Evolutionary conservation across 2,888 invertebrate species (phyloP).

Genomic region (Chymomyza amoena): DNA sequence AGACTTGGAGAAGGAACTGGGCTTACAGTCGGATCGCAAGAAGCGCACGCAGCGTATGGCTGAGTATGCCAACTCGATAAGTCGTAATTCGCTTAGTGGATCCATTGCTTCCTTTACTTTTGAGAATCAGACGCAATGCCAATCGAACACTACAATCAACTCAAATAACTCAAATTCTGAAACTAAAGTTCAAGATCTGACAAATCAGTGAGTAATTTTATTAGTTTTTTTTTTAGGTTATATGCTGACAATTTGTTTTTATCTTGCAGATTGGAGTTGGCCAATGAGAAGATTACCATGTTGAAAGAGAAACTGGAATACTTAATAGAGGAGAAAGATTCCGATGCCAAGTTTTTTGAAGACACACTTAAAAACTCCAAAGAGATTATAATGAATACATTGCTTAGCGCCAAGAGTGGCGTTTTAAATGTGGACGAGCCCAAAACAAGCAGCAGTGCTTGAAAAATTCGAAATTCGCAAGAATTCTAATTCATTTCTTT

Average conservation of each 20-base stretch:
- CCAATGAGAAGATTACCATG: slow-evolving; percentile 74
- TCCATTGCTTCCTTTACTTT: slow-evolving; percentile 69
- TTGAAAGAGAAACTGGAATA: slow-evolving; percentile 73
- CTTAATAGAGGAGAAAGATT: slow-evolving; percentile 68
- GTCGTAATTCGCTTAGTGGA: slow-evolving; percentile 55
- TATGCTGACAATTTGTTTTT: neutral
- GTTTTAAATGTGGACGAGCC: neutral
- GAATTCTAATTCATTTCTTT: slow-evolving; percentile 8
- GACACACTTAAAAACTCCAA: slow-evolving; percentile 75
- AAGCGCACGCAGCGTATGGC: slow-evolving; percentile 75
- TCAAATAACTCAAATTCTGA: slow-evolving; percentile 17
- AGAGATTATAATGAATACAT: slow-evolving; percentile 71
- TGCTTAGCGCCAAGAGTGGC: slow-evolving; percentile 41
- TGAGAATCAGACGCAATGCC: slow-evolving; percentile 67
- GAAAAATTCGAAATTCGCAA: neutral
- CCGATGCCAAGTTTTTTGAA: slow-evolving; percentile 74
- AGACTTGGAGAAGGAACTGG: slow-evolving; percentile 73
- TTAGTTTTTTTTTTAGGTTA: neutral
- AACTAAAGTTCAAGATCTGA: slow-evolving; percentile 60
- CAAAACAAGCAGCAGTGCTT: slow-evolving; percentile 14
- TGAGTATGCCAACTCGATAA: slow-evolving; percentile 69
- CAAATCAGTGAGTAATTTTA: slow-evolving; percentile 64
- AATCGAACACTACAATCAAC: slow-evolving; percentile 34
- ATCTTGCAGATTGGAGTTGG: slow-evolving; percentile 69
- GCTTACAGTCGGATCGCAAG: slow-evolving; percentile 69